Base-by-base conservation (phyloP, 1,140 invertebrate species). In the Drosophila sechellia region DNA sequence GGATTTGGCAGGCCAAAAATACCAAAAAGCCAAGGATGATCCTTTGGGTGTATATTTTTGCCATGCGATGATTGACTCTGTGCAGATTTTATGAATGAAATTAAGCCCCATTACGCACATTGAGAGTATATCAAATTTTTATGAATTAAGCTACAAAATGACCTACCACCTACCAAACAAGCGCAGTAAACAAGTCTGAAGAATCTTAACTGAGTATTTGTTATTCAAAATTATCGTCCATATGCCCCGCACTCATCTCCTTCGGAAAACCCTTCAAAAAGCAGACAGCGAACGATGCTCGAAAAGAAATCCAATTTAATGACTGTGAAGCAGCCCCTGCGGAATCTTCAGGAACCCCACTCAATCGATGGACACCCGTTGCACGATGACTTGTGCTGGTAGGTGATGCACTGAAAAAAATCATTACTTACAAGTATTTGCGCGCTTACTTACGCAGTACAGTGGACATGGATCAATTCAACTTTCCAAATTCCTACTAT, bases 261-360 rank as follows among this genome's bases (percentile, higher is more conserved):
- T 49, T 61, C n/a, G 54, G 56, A 59, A 59, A 71, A 60, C 74
- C 57, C 81, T 87, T 81, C 57, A 64, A 59, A 70, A 64, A 39
- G 22, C 45, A 57, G 35, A 25, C 56, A 43, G 45, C 39, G 37
- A 80, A 76, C 27, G 52, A 59, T 42, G 58, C 66, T 77, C 56
- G 42, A 69, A 81, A 87, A 72, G 69, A 86, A 86, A 87, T 87
- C 83, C 70, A 86, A 83, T 81, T 86, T 81, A 86, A 87, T 86
- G 83, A 87, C 83, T 86, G 63, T 58, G 54, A 58, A 54, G 70
- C 58, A 61, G 77, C 66, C 58, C 43, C 63, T 15, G 25, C 34
- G 42, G 37, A 53, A 27, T 49, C 64, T 49, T 39, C 20, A 60
- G 31, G 45, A 59, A 76, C 80, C 80, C 56, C 66, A 83, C 71